Base-by-base conservation (phyloP, 1,140 invertebrate species). In the Caenorhabditis briggsae region DNA sequence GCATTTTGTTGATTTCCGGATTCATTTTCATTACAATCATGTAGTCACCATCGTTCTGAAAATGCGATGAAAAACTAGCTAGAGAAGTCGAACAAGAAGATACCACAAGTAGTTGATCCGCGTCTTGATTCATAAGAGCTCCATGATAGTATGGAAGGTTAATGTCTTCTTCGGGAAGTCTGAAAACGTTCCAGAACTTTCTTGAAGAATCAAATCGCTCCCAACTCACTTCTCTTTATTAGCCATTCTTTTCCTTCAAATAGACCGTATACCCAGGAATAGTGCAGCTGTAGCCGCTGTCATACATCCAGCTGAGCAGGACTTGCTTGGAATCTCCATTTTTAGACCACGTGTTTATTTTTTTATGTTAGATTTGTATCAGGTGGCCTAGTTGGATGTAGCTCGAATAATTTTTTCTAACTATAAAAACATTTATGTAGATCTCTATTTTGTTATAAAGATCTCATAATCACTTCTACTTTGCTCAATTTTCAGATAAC, bases 121-220 rank as follows among this genome's bases (percentile, higher is more conserved):
- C 84, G 65, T 90, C 90, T 56, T 90, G 86, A 65, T 90, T 90
- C 25, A 89, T 89, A 12, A 90, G 82, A 43, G 86, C 83, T 65
- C 90, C 90, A 82, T 90, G 90, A 82, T 90, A 90, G 70, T 82
- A 90, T 50, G 83, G 50, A 43, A 90, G 65, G 16, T 82, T 85
- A n/a, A 85, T 18, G 70, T 89, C 86, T 11, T 90, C 89, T 70
- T 70, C 65, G 14, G 23, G 65, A 46, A 46, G 33, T 25, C 65
- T 70, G 65, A 43, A 70, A 70, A 46, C 5, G 16, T 6, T 18
- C 50, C 12, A 16, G 9, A 16, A 11, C 16, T 53, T 25, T 14
- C 33, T 20, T 58, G 18, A n/a, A 58, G 65, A 16, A 46, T 46
- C 41, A 6, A n/a, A 70, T n/a, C 0, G 2, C 43, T 41, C 11